Evolutionary conservation across 2,113 vertebrate genomes (phyloP).

Genomic region (Aldabrachelys gigantea): DNA sequence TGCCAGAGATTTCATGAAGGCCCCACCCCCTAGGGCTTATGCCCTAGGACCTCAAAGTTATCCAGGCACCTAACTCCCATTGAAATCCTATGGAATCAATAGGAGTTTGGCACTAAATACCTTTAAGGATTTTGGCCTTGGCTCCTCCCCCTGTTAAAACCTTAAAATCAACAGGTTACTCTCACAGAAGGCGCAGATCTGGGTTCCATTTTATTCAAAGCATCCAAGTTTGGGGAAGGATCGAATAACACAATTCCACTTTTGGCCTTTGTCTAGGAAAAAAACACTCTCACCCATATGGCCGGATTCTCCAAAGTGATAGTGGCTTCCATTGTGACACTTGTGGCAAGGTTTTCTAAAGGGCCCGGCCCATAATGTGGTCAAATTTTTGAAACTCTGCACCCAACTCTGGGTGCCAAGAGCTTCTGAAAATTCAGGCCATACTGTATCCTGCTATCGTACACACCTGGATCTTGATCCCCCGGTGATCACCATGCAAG

Average conservation of each 20-base stretch:
- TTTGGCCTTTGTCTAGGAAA: not conserved
- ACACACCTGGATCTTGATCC: not conserved
- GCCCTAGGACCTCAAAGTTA: not conserved
- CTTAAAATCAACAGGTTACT: not conserved
- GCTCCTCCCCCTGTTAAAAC: not conserved
- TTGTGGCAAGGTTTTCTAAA: rapidly evolving
- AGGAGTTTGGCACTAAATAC: not conserved
- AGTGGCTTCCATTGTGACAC: rapidly evolving
- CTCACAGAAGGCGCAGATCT: not conserved
- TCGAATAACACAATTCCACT: not conserved
- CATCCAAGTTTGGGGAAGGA: not conserved
- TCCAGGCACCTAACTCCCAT: not conserved
- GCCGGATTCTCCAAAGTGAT: rapidly evolving
- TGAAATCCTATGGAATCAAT: not conserved
- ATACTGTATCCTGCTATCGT: rapidly evolving
- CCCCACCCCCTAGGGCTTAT: not conserved
- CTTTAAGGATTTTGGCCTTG: not conserved
- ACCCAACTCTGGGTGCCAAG: rapidly evolving
- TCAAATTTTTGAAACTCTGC: not conserved
- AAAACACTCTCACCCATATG: not conserved
- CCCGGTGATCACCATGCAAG: not conserved
- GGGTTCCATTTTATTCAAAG: not conserved
- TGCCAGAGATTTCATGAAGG: not conserved
- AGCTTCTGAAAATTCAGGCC: not conserved
- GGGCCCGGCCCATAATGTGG: rapidly evolving